These are phyloP conservation scores for Brenthis hecate DNA, from an alignment of 2,888 invertebrate species.

Conservation along the genomic window DNA sequence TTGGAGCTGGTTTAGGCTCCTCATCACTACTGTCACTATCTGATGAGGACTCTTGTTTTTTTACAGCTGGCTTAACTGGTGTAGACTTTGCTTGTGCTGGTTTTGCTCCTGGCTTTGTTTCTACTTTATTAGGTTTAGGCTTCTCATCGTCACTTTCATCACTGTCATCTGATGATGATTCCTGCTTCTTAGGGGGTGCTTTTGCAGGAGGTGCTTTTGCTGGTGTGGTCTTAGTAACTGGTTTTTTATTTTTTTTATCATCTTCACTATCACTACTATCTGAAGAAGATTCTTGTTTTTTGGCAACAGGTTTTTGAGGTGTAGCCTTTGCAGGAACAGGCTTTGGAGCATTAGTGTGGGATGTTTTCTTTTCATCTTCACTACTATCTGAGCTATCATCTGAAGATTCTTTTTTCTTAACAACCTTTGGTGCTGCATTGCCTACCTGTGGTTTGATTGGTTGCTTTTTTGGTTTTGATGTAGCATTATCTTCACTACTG, in stretches of 20 bases:
- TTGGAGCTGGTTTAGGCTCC: conserved; percentile 46
- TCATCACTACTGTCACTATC: conserved; percentile 46
- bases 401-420: conserved; percentile 55
- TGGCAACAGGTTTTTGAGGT: conserved; percentile 47
- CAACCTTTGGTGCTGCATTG: conserved; percentile 44
- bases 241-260: conserved; percentile 60
- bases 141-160: conserved; percentile 65
- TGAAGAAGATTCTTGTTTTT: conserved; percentile 62
- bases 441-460: conserved; percentile 40
- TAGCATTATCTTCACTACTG: conserved; percentile 51
- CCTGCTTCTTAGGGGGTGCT: conserved; percentile 29
- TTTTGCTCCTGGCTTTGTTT: conserved; percentile 32
- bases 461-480: conserved; percentile 43
- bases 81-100: conserved; percentile 34
- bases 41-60: conserved; percentile 44
- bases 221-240: conserved; percentile 25
- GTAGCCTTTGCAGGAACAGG: conserved; percentile 37
- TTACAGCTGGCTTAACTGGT: conserved; percentile 42
- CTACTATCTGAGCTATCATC: conserved; percentile 58
- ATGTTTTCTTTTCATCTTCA: conserved; percentile 59
- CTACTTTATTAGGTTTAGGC: conserved; percentile 27
- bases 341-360: conserved; percentile 37
- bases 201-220: conserved; percentile 10
- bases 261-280: conserved; percentile 64
- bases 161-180: conserved; percentile 55